Evolutionary conservation across 2,113 vertebrate genomes (phyloP), one percentile per base, ranked within the genome.

Genomic region (Oreochromis niloticus): DNA sequence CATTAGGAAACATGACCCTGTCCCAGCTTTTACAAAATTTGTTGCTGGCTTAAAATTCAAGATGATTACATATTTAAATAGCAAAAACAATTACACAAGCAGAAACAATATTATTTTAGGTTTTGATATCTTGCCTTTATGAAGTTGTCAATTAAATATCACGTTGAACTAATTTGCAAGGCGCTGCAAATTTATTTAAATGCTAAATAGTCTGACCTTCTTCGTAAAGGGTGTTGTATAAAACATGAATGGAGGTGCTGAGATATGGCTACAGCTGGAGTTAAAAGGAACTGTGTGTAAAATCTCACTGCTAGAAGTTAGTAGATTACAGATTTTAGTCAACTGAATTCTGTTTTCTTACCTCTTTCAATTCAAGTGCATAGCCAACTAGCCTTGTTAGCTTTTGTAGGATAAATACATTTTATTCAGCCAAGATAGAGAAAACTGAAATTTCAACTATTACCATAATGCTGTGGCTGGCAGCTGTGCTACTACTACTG

Each of bases 371-470:
- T 24, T 68, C 36, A 68, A 41, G 63, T 68, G 12, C 63, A 68
- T 8, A 41, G 34, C 36, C 34, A 68, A 12, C 7, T 68, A 68
- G 36, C 19, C n/a, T 41, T 41, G 36, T 41, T 68, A 41, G 63
- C n/a, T 24, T 41, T 24, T 6, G 34, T 66, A 5, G 61, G 1
- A 68, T 41, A 68, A 68, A 68, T 41, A 68, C 1, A 5, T 22
- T 68, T 68, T 68, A 68, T 39, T 41, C 63, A 68, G 34, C 11
- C 34, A 68, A 68, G 63, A 68, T 1, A 68, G 11, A 41, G 4
- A 0, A 68, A 41, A 68, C 0, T 3, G 6, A 68, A 68, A 13
- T 68, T 14, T 41, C 22, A 19, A 41, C 19, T 0, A n/a, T 0
- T 8, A 8, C 63, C 63, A 41, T 0, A 68, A 41, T 41, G 7